Base-by-base conservation (phyloP, 2,888 invertebrate species). In the Drosophila limbata region DNA sequence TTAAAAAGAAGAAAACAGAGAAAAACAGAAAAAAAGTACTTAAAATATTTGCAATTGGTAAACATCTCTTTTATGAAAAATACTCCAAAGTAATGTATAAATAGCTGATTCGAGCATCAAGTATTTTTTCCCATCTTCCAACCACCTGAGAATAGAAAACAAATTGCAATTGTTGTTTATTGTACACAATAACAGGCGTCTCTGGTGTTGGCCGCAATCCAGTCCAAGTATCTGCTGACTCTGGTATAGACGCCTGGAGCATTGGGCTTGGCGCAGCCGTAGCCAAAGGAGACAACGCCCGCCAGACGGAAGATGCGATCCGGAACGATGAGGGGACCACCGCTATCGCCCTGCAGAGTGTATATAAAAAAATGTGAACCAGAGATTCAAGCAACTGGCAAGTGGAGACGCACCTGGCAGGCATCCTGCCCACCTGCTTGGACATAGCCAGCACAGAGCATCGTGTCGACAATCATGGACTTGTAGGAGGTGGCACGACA, bases 221-320 rank as follows among this genome's bases (percentile, higher is more conserved):
- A 92, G 1, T 89, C 84, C 73, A 91, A 70, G 53, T 92, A 92
- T 25, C 88, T 84, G 50, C 89, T 84, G 51, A 92, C 90, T 15
- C 92, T 87, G 2, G 92, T 92, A 15, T 92, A 92, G 3, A 92
- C 91, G 0, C 92, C 92, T 0, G 92, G 92, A 10, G 91, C 88
- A 77, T 92, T 83, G 1, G 90, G 89, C 55, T 90, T 84, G 39
- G 90, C 92, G 64, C 92, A 92, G 10, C 91, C 91, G 59, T 88
- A 90, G 55, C 92, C 92, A 61, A 84, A 92, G 45, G 92, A 92
- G 1, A 92, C 91, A 3, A 92, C 86, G 50, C 92, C 92, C 15
- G 88, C 91, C 53, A 91, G 70, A 15, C 89, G 90, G 67, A 82
- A 90, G 40, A 89, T 84, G 17, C 82, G 83, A 63, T 91, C 90